Conservation (phyloP, 1,140 invertebrate species). For the Pseudomyrmex dendroicus region DNA sequence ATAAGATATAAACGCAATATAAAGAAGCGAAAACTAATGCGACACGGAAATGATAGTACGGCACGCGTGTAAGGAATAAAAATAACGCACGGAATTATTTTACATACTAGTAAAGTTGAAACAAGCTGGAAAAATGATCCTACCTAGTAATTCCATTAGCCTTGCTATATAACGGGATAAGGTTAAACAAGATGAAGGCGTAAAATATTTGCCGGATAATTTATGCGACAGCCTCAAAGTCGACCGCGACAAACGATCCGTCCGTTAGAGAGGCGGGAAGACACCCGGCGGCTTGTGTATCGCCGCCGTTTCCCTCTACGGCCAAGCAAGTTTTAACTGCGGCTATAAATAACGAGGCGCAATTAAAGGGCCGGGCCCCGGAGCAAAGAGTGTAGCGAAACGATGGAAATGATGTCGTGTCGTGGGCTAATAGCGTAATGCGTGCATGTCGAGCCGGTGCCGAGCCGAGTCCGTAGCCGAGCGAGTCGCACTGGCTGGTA, state of each 20-base stretch:
- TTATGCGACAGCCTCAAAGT: constrained; percentile 43
- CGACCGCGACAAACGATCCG: constrained; percentile 26
- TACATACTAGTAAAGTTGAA: not conserved
- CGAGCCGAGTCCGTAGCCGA: constrained; percentile 22
- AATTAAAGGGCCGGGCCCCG: constrained; percentile 63
- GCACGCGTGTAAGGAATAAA: not conserved
- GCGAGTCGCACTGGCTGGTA: constrained; percentile 70
- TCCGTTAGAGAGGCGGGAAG: constrained; percentile 38
- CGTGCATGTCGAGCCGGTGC: constrained; percentile 68
- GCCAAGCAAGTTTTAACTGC: constrained; percentile 66
- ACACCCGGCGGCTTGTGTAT: constrained; percentile 22
- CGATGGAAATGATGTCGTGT: constrained; percentile 71
- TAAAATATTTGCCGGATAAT: constrained; percentile 45
- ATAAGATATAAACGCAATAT: no score
- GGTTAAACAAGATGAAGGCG: constrained; percentile 23
- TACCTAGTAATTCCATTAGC: constrained; percentile 27
- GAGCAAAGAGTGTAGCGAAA: constrained; percentile 52
- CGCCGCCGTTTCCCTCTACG: constrained; percentile 43
- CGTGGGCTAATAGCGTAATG: constrained; percentile 67
- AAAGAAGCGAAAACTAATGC: no score
- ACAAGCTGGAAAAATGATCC: constrained; percentile 14
- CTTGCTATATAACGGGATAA: no score
- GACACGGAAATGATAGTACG: no score
- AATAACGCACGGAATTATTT: not conserved
- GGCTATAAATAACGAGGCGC: constrained; percentile 70